Percentiles rank a stretch among this genome's conserved stretches.
These are phyloP conservation scores for Meliscaeva auricollis DNA, from an alignment of 2,888 invertebrate genomes.

Conservation along the genomic window DNA sequence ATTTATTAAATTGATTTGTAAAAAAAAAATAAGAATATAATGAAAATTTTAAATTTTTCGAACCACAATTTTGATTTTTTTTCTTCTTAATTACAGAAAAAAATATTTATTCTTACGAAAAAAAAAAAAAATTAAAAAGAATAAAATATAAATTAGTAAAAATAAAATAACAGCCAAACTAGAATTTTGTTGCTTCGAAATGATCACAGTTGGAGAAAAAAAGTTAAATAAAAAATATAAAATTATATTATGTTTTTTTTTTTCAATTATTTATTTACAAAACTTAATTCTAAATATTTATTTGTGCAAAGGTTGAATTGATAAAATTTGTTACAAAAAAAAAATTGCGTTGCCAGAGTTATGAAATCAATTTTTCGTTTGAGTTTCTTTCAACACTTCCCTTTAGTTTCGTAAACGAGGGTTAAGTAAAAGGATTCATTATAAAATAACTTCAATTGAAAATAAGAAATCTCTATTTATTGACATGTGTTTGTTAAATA, in stretches of 20 bases:
- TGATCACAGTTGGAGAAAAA: conserved; percentile 82
- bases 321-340: background rate
- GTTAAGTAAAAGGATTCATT: no score
- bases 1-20: conserved; percentile 32
- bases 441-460: no score
- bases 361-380: no score
- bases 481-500: no score
- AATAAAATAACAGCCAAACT: conserved; percentile 79
- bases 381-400: no score
- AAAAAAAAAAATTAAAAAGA: conserved; percentile 75
- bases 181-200: conserved; percentile 79
- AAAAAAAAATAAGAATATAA: conserved; percentile 22
- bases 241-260: conserved; percentile 41
- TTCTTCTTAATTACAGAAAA: conserved; percentile 67
- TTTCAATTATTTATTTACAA: conserved; percentile 66
- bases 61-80: conserved; percentile 80
- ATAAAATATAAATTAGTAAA: conserved; percentile 72
- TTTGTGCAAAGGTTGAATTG: conserved; percentile 36
- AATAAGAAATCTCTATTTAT: no score
- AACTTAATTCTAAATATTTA: conserved; percentile 60
- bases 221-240: conserved; percentile 73
- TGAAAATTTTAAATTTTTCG: conserved; percentile 77
- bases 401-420: no score
- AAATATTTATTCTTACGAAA: conserved; percentile 78
- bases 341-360: no score